Base-by-base conservation (phyloP, 2,888 invertebrate species). In the Hirtodrosophila duncani region DNA sequence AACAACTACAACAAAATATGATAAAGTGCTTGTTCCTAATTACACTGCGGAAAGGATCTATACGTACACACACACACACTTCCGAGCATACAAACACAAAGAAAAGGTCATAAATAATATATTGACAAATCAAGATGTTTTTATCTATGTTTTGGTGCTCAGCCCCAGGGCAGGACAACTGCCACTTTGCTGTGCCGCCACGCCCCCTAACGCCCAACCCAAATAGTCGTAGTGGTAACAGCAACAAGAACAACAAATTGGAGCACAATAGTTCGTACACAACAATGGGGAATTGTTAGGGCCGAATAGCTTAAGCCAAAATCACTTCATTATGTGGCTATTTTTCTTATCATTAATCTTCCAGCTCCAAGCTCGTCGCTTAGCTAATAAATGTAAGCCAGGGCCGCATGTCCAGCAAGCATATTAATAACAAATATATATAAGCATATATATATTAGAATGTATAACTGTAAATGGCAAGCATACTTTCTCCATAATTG, bases 121-220 rank as follows among this genome's bases (percentile, higher is more conserved):
- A 75, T 75, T 70, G 71, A 70, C 65, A 70, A 75, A 75, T 72
- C 68, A 72, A 72, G 71, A 75, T 75, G 71, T 75, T 71, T 63
- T 53, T 68, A 65, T 71, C 65, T 57, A 36, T 52, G 60, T 57
- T 45, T 29, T 21, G 18, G 42, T 49, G 43, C 59, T 37, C 36
- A 30, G 23, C 48, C 37, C n/a, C n/a, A n/a, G n/a, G n/a, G n/a
- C n/a, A n/a, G n/a, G n/a, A n/a, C n/a, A n/a, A n/a, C n/a, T n/a
- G 55, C 36, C 55, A 41, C 38, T 53, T 24, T 16, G 31, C 42
- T 5, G 2, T 23, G 9, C 13, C 17, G 6, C 7, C n/a, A 1
- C 2, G 8, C 9, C 11, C 1, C n/a, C 3, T 9, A 26, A 26
- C n/a, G n/a, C n/a, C n/a, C n/a, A n/a, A n/a, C n/a, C n/a, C n/a